Conservation (phyloP, 2,888 invertebrate species). For the Molorchus minor region DNA sequence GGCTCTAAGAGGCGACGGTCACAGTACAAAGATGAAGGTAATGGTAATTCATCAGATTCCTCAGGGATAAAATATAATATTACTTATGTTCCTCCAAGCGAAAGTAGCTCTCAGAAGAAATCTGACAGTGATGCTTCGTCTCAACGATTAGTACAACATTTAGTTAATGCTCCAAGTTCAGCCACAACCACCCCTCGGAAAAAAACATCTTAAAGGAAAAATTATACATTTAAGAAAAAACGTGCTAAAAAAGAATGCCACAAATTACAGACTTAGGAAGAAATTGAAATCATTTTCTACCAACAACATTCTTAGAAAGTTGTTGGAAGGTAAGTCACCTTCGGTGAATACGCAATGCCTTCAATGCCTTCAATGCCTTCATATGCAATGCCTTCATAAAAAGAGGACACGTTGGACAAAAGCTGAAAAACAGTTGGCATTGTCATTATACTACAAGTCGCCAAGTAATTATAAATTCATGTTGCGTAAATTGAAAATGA, state of each 20-base stretch:
- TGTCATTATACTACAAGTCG: conserved; percentile 9
- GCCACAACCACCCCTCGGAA: neutral
- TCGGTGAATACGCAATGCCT: neutral
- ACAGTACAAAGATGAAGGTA: too few relatives aligned
- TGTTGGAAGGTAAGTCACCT: neutral
- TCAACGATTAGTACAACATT: neutral
- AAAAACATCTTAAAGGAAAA: neutral
- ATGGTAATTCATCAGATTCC: too few relatives aligned
- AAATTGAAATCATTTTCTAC: too few relatives aligned
- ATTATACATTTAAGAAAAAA: neutral
- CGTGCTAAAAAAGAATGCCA: neutral
- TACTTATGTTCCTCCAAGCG: neutral
- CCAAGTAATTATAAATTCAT: conserved; percentile 2
- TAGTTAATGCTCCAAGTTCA: neutral
- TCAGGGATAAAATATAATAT: too few relatives aligned
- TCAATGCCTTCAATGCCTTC: too few relatives aligned
- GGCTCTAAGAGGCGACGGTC: too few relatives aligned
- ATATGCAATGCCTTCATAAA: conserved; percentile 1
- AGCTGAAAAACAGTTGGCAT: conserved; percentile 4
- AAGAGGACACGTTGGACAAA: conserved; percentile 3
- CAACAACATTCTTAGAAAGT: neutral
- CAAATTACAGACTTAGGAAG: too few relatives aligned
- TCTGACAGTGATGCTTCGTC: neutral
- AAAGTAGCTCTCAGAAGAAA: neutral
- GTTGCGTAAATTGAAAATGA: neutral